Conservation (phyloP, 2,113 vertebrate species). For the Otocyon megalotis region DNA sequence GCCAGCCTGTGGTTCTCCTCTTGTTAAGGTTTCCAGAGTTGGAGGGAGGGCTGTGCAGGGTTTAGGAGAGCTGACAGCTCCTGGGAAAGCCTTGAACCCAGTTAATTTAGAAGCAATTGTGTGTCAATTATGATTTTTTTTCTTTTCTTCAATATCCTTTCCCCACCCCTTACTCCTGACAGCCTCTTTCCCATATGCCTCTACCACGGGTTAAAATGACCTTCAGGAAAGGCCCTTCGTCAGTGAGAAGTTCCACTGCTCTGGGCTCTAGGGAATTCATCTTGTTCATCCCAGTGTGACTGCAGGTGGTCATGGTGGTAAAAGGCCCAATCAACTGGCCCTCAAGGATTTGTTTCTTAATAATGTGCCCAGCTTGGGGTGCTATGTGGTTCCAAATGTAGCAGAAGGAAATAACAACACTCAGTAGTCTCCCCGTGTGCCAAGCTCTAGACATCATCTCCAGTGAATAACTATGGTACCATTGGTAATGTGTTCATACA, state of each 20-base stretch:
- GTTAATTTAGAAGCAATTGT: background rate
- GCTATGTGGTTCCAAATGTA: background rate
- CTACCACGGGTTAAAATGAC: background rate
- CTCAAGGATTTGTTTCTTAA: background rate
- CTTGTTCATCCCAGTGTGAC: background rate
- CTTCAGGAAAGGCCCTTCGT: background rate
- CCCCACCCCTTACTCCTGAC: background rate
- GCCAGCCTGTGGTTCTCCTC: slow-evolving; percentile 71
- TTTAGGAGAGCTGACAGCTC: slow-evolving; percentile 61
- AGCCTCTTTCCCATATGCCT: background rate
- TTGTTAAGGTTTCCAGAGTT: slow-evolving; percentile 40
- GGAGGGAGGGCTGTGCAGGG: slow-evolving; percentile 65
- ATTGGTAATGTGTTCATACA: background rate
- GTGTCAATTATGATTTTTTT: background rate
- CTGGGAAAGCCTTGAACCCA: background rate
- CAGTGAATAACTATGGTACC: background rate
- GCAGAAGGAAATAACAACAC: background rate
- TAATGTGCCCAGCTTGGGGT: background rate
- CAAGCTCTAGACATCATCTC: background rate
- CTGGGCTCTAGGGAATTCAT: background rate
- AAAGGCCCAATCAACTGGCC: background rate
- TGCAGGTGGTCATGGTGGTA: background rate
- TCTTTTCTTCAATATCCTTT: background rate
- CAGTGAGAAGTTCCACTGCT: background rate
- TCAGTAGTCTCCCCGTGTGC: too few relatives aligned